A percentile compares a stretch with the other conserved stretches of the same genome.
Conservation (phyloP, 2,113 vertebrate species). For the Callaeas wilsoni region DNA sequence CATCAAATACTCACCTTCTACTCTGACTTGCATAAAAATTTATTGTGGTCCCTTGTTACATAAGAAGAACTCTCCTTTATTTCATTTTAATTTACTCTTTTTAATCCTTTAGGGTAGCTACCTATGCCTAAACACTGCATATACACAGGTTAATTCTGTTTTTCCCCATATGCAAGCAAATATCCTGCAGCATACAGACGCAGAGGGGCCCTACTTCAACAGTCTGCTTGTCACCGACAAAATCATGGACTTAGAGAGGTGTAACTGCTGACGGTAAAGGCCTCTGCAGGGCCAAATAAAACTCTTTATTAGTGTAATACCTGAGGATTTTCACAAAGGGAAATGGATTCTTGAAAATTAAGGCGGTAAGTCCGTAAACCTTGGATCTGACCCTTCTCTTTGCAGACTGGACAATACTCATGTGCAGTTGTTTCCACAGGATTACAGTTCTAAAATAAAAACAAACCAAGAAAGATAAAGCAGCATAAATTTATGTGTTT, state of each 20-base stretch:
- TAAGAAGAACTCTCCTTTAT: not conserved
- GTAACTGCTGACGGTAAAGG: not conserved
- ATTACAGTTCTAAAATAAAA: slow-evolving; percentile 69
- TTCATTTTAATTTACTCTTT: not conserved
- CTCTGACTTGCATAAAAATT: not conserved
- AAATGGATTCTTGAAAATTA: slow-evolving; percentile 87
- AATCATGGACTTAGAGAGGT: not conserved
- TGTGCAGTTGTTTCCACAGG: slow-evolving; percentile 8
- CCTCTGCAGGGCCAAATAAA: not conserved
- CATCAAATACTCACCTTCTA: not conserved
- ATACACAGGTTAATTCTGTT: not conserved
- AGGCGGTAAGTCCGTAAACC: slow-evolving; percentile 80
- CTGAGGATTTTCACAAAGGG: slow-evolving; percentile 88
- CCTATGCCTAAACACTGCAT: not conserved
- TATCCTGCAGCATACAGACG: not conserved
- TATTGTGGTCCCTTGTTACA: not conserved
- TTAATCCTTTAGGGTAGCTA: not conserved
- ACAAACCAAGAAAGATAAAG: slow-evolving; percentile 17
- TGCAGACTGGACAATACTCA: slow-evolving; percentile 84
- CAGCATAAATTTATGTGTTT: not conserved
- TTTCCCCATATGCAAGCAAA: not conserved
- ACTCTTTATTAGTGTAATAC: slow-evolving; percentile 59
- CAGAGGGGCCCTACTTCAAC: not conserved
- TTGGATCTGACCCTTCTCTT: slow-evolving; percentile 77
- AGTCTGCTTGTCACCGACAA: not conserved